A percentile compares a stretch with the other conserved stretches of the same genome.
These are phyloP conservation scores for Dioctria linearis DNA, from an alignment of 2,888 invertebrate species.

Conservation along the genomic window DNA sequence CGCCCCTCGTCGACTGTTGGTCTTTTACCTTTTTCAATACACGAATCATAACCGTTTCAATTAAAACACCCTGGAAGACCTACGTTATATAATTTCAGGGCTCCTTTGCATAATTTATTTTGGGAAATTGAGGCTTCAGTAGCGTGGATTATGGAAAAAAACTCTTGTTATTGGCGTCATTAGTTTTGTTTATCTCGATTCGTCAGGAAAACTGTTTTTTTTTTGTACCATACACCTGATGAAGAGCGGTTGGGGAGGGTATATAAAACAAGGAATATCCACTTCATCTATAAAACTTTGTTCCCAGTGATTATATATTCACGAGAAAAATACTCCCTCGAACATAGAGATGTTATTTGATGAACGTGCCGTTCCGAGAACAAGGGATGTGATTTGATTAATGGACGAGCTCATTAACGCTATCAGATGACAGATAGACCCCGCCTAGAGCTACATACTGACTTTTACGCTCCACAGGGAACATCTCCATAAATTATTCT, in stretches of 20 bases:
- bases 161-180: constrained; percentile 23
- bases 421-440: constrained; percentile 43
- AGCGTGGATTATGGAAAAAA: constrained; percentile 30
- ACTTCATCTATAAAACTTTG: not conserved
- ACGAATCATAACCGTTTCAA: constrained; percentile 49
- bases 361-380: constrained; percentile 22
- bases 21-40: constrained; percentile 33
- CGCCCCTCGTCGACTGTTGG: not conserved
- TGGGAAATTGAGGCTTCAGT: constrained; percentile 24
- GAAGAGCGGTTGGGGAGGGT: no score
- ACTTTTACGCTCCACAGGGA: constrained; percentile 25
- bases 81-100: constrained; percentile 11
- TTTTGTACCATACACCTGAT: no score
- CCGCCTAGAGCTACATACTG: constrained; percentile 23
- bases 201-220: not conserved
- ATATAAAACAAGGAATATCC: no score
- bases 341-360: constrained; percentile 37
- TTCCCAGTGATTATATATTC: constrained; percentile 33
- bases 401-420: constrained; percentile 43
- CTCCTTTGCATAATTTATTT: constrained; percentile 50
- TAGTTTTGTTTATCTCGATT: constrained; percentile 35
- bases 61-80: constrained; percentile 32
- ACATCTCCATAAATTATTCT: constrained; percentile 44
- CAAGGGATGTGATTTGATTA: constrained; percentile 44
- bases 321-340: constrained; percentile 25